Evolutionary conservation across 1,140 invertebrate genomes (phyloP).

Genomic region (Tenebrio molitor): DNA sequence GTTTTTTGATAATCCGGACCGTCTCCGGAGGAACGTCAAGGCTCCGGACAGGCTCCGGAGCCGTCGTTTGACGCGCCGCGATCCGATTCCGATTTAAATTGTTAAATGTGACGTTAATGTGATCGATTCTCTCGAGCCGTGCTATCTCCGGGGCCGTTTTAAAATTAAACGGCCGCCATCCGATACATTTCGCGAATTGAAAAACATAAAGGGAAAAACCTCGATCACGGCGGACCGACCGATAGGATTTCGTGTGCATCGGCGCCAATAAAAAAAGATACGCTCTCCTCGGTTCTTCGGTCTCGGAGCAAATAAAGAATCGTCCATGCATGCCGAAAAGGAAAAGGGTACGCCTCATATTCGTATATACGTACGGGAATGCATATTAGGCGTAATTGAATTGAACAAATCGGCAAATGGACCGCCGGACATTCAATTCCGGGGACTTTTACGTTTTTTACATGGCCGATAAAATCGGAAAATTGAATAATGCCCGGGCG

Average conservation of each 20-base stretch:
- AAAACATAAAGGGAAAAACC: constrained; percentile 25
- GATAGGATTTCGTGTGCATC: constrained; percentile 6
- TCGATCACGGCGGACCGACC: not conserved
- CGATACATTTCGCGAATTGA: constrained; percentile 22
- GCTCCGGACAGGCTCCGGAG: not conserved
- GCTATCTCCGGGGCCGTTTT: constrained; percentile 1
- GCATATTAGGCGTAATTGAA: constrained; percentile 45
- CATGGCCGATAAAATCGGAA: constrained; percentile 33
- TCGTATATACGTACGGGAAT: no score
- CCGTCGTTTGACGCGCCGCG: not conserved
- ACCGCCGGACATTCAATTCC: constrained; percentile 23
- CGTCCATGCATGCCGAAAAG: constrained; percentile 1
- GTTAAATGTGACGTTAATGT: constrained; percentile 35
- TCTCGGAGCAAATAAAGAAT: constrained; percentile 26
- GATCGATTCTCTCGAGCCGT: constrained; percentile 1
- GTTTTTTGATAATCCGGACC: not conserved
- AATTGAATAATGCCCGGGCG: constrained; percentile 25
- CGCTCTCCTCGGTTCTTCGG: no score
- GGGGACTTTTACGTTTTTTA: constrained; percentile 36
- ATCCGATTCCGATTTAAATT: constrained; percentile 19
- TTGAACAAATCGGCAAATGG: constrained; percentile 42
- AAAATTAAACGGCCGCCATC: constrained; percentile 22
- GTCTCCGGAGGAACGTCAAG: not conserved
- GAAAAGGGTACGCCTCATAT: constrained; percentile 24
- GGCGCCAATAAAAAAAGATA: constrained; percentile 21